These are phyloP conservation scores for Lepidochitona cinerea DNA, from an alignment of 2,888 invertebrate species.

Conservation along the genomic window DNA sequence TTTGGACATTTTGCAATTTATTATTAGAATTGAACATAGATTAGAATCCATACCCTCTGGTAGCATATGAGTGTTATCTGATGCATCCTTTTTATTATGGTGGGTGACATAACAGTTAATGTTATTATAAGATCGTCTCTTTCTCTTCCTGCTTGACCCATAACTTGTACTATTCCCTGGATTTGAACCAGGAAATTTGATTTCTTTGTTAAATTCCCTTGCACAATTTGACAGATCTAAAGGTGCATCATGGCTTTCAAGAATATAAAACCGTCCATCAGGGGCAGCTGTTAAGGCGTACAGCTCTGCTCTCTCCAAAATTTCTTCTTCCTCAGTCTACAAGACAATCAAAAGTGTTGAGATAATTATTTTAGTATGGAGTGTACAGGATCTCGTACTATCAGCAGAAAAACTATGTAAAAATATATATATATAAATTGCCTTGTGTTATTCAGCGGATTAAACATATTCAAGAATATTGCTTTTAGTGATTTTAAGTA, in stretches of 20 bases:
- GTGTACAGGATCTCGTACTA: background rate
- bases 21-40: too few species aligned
- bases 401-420: background rate
- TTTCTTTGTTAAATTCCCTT: background rate
- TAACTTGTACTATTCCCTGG: background rate
- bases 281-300: slow-evolving; percentile 46
- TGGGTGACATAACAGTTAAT: slow-evolving; percentile 46
- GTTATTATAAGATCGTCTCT: slow-evolving; percentile 44
- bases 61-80: slow-evolving; percentile 45
- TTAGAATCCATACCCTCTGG: slow-evolving; percentile 47
- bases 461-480: too few species aligned
- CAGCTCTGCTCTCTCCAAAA: slow-evolving; percentile 51
- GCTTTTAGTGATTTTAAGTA: too few species aligned
- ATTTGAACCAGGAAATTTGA: background rate
- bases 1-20: too few species aligned
- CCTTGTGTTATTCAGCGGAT: too few species aligned
- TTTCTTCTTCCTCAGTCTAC: slow-evolving; percentile 54
- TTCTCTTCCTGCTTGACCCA: slow-evolving; percentile 29
- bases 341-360: background rate
- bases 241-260: slow-evolving; percentile 1
- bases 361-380: background rate
- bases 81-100: slow-evolving; percentile 36
- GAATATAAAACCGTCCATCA: slow-evolving; percentile 39
- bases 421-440: too few species aligned
- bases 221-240: background rate